phyloP scores from a whole-genome alignment of 2,113 vertebrate species.

The Nycticorax nycticorax region DNA sequence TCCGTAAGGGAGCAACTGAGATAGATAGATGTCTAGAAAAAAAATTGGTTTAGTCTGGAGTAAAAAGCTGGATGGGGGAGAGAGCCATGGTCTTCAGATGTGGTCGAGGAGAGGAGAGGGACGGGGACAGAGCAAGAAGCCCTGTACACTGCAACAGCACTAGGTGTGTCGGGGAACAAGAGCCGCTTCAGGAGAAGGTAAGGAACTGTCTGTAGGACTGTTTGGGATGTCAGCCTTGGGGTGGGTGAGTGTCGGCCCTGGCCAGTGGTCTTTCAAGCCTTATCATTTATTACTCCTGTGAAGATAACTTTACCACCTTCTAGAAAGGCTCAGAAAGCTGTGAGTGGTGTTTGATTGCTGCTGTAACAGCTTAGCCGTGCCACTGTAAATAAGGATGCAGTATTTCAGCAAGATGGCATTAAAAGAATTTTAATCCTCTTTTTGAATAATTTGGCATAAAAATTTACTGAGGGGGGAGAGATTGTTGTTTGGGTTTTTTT shows the following conservation, averaged over 20 bases:
- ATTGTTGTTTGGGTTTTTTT: not conserved
- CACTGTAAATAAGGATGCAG: not conserved
- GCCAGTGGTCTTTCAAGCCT: not conserved
- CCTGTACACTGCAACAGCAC: not conserved
- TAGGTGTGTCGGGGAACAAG: accelerated
- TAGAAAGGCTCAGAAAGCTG: not conserved
- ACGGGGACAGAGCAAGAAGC: not conserved
- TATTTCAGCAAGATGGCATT: not conserved
- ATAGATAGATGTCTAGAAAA: not conserved
- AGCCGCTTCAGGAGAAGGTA: not conserved
- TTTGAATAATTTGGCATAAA: not conserved
- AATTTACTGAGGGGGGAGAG: not conserved
- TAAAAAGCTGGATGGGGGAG: not conserved
- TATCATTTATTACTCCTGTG: not conserved
- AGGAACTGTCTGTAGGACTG: not conserved
- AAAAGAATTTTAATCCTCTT: constrained; percentile 37
- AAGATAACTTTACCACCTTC: not conserved
- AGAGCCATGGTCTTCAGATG: accelerated
- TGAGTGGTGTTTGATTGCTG: not conserved
- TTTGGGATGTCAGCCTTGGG: not conserved
- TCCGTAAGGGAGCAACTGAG: accelerated
- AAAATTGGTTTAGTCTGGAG: not conserved
- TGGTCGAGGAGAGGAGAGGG: not conserved
- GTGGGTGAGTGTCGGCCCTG: not conserved
- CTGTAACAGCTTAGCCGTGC: not conserved